Base-by-base conservation (phyloP, 2,797 vertebrate species). In the Sparus aurata region DNA sequence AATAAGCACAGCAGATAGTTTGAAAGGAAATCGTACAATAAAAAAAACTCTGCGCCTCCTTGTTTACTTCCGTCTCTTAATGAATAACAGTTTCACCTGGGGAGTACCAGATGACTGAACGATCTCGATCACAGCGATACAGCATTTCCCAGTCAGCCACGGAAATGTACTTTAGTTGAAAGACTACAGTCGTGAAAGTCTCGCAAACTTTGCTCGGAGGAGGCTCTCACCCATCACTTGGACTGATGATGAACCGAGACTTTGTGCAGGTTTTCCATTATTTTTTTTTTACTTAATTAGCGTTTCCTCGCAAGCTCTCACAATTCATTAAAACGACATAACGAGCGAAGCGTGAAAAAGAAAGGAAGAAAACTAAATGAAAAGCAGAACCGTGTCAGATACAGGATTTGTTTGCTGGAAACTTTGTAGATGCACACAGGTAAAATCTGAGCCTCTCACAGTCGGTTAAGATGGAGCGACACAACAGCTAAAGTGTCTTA, bases 221-320 rank as follows among this genome's bases (percentile, higher is more conserved):
- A 58, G 11, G 3, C 13, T 70, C 65, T 62, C 41, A 10, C 25
- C 12, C 27, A 2, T 77, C 45, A 55, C 11, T 5, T 1, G 5
- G 3, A 12, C 47, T 57, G 53, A 69, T 46, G 53, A 58, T 61
- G 45, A 78, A 60, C 12, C 4, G 12, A 47, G 61, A 43, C 15
- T 34, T 60, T 79, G n/a, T 68, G 25, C 41, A 58, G 5, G 47
- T 65, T 59, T 41, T 71, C 3, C 18, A 1, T 77, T 58, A 12
- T 7, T 34, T 27, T 27, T 53, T 67, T 68, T 60, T 64, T 22
- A 45, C 69, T 46, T 84, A 79, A 78, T 85, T 82, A 77, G 59
- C 15, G 9, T 54, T 73, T 73, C 23, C 30, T 72, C 0, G 2
- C 73, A 18, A 75, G 34, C 63, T 53, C 45, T 66, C 72, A 69